These are phyloP conservation scores for Ichneumoninae sp. DNA, from an alignment of 2,888 invertebrate species.

Conservation along the genomic window DNA sequence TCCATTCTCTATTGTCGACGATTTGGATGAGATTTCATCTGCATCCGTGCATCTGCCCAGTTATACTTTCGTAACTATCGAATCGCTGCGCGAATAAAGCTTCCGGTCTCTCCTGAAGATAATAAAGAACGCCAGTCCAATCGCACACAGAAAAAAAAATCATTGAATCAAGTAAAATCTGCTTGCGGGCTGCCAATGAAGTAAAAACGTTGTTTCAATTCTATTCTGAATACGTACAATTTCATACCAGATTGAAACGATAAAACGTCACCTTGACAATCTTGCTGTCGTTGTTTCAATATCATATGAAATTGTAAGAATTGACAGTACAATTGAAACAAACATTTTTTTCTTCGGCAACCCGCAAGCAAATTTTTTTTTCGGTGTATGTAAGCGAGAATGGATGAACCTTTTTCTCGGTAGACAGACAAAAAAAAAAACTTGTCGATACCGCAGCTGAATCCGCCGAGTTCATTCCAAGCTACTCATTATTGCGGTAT, in stretches of 20 bases:
- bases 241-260: too few species aligned
- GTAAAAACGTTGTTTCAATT: too few species aligned
- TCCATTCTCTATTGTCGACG: slow-evolving; percentile 40
- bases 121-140: slow-evolving; percentile 7
- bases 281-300: too few species aligned
- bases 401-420: slow-evolving; percentile 26
- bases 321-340: too few species aligned
- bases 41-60: slow-evolving; percentile 58
- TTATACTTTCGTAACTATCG: slow-evolving; percentile 32
- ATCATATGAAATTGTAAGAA: too few species aligned
- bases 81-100: neutral
- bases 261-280: too few species aligned
- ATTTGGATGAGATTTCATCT: slow-evolving; percentile 48
- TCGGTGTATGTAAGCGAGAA: neutral
- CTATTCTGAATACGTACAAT: too few species aligned
- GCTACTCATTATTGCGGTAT: slow-evolving; percentile 21
- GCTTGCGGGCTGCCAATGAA: too few species aligned
- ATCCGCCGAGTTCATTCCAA: slow-evolving; percentile 55
- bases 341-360: too few species aligned
- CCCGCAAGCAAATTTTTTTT: too few species aligned
- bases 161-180: too few species aligned
- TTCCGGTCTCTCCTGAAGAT: neutral
- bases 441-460: slow-evolving; percentile 6
- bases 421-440: neutral
- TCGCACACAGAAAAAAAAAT: neutral